Evolutionary conservation across 2,888 invertebrate genomes (phyloP).

Genomic region (Hedychridium roseum): DNA sequence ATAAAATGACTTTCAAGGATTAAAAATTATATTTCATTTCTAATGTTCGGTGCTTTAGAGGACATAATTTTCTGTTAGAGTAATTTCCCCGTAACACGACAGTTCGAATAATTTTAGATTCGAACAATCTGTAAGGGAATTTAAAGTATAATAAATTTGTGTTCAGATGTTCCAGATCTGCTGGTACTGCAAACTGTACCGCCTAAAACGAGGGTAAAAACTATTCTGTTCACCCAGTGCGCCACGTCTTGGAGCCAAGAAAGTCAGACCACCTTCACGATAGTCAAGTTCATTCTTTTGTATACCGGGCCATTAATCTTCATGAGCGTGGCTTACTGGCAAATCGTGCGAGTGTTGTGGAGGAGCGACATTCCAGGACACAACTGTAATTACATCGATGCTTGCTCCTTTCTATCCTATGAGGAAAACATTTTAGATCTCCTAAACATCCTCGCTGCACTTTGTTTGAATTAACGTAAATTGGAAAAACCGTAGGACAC

Average conservation of each 20-base stretch:
- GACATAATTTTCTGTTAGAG: no score
- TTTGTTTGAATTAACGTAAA: slow-evolving; percentile 2
- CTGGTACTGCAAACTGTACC: slow-evolving; percentile 73
- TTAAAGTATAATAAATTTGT: no score
- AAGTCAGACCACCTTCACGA: slow-evolving; percentile 75
- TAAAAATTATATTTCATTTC: no score
- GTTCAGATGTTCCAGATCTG: slow-evolving; percentile 79
- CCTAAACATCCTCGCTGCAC: not conserved
- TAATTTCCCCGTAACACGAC: no score
- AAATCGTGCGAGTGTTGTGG: slow-evolving; percentile 86
- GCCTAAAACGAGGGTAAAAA: slow-evolving; percentile 66
- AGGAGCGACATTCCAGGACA: slow-evolving; percentile 81
- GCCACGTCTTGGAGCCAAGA: slow-evolving; percentile 74
- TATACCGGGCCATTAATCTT: slow-evolving; percentile 82
- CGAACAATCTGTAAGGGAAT: no score
- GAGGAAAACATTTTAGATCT: slow-evolving; percentile 4
- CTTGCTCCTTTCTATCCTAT: no score
- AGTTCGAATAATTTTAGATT: no score
- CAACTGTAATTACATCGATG: slow-evolving; percentile 43
- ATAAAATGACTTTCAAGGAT: no score
- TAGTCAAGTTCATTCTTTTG: slow-evolving; percentile 75
- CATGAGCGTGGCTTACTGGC: slow-evolving; percentile 85
- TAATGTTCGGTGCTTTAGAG: no score
- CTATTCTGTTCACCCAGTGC: slow-evolving; percentile 76
- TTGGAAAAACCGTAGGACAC: not conserved